Percentiles rank a stretch among this genome's conserved stretches.
These are phyloP conservation scores for Anarsia innoxiella DNA, from an alignment of 2,888 invertebrate species.

Conservation along the genomic window DNA sequence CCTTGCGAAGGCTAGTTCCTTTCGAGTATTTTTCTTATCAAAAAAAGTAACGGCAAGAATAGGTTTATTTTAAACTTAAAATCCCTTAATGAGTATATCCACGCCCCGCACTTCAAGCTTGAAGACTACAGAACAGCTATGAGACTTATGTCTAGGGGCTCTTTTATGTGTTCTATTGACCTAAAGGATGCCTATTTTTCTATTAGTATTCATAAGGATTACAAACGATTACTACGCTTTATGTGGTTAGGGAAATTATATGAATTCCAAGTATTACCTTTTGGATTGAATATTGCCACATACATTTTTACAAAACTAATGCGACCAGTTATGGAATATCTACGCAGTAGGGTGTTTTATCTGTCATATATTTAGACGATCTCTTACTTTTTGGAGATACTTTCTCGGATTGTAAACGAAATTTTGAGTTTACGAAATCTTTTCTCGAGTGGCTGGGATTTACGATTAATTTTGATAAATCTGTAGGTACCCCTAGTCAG, in stretches of 20 bases:
- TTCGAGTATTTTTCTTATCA: neutral
- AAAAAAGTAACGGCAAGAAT: neutral
- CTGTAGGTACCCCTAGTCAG: neutral
- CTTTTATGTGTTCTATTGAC: neutral
- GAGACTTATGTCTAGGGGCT: neutral
- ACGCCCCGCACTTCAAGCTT: neutral
- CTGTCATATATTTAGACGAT: neutral
- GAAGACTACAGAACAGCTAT: neutral
- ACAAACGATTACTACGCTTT: neutral
- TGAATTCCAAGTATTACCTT: neutral
- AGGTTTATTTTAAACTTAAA: neutral
- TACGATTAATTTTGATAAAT: neutral
- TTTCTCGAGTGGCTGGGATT: neutral
- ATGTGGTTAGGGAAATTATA: neutral
- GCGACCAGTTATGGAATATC: neutral
- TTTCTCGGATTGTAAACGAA: neutral
- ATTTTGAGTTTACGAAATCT: neutral
- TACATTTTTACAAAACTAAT: neutral
- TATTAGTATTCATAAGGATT: neutral
- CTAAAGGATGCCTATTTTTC: neutral
- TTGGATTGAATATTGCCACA: neutral
- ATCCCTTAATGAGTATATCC: neutral
- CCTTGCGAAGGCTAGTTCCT: neutral
- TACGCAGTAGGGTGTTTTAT: neutral
- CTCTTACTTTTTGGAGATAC: neutral